Evolutionary conservation across 2,797 vertebrate species (phyloP), one percentile per base, ranked within the genome.

Genomic region (Gobionotothen gibberifrons): DNA sequence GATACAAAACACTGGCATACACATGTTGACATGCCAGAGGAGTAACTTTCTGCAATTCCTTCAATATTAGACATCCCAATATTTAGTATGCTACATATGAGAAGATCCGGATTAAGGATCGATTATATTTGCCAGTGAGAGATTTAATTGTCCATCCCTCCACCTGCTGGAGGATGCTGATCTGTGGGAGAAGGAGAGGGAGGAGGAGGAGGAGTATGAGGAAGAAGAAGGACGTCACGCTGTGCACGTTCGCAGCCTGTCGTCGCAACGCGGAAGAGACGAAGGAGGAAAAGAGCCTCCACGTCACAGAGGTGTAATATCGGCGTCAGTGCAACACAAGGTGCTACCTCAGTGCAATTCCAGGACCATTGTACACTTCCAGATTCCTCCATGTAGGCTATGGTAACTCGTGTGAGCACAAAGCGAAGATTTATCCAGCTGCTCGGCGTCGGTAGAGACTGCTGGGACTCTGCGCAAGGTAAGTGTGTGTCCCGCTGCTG

Each of bases 251-350:
- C 64, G 58, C 73, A 76, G 61, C 75, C 85, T 56, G 78, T 58
- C 81, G 76, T 59, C 5, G 84, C 83, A 93, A 94, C 85, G 85
- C 94, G 94, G 95, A 95, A 95, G 94, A 77, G 91, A 74, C 76
- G 80, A 60, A 76, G 76, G 69, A 85, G 81, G 81, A 82, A 74
- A 76, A 59, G 81, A 87, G 81, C 7, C 82, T 93, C 93, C 92
- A 94, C 95, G 94, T 95, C 95, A 95, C 89, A 64, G 90, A 93
- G 90, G 94, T 93, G 93, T 90, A 86, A 89, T 79, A 78, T 57
- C 52, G 74, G 76, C 87, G 90, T 90, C 88, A 89, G 81, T 58
- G 78, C 67, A 43, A 74, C 85, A 76, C 84, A 79, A 85, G 85
- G 85, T 81, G 83, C 85, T 81, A 63, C 85, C 77, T 69, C 80